A percentile compares a stretch with the other conserved stretches of the same genome.
These are phyloP conservation scores for Schlechtendalia chinensis DNA, from an alignment of 1,140 invertebrate genomes.

Conservation along the genomic window DNA sequence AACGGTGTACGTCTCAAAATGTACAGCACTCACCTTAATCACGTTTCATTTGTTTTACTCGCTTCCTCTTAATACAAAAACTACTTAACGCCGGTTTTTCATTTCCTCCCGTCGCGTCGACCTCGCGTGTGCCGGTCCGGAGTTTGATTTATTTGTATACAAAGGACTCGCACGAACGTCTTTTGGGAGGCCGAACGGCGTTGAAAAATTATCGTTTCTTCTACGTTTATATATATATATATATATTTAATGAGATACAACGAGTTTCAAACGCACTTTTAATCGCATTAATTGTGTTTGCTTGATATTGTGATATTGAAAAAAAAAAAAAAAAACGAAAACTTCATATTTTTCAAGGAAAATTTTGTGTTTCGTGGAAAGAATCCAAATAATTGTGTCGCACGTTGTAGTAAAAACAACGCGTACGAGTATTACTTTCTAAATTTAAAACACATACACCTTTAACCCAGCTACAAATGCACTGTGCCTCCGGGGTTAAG, in stretches of 20 bases:
- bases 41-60: constrained; percentile 27
- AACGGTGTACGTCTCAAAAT: neutral
- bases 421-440: too few species aligned
- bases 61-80: neutral
- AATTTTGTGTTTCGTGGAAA: too few species aligned
- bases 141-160: neutral
- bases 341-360: too few species aligned
- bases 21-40: constrained; percentile 22
- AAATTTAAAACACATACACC: too few species aligned
- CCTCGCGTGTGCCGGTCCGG: neutral
- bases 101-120: constrained; percentile 10
- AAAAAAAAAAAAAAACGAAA: too few species aligned
- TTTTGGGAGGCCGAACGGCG: neutral
- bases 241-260: too few species aligned
- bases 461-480: too few species aligned
- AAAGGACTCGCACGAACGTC: neutral
- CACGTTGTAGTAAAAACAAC: too few species aligned
- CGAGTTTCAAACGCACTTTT: neutral
- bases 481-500: too few species aligned
- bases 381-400: too few species aligned
- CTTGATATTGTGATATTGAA: too few species aligned
- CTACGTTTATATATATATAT: too few species aligned
- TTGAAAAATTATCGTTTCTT: constrained; percentile 12
- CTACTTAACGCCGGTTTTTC: constrained; percentile 33
- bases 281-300: neutral